A percentile compares a stretch with the other conserved stretches of the same genome.
phyloP scores from a whole-genome alignment of 2,113 vertebrate species.

The Chiloscyllium plagiosum region DNA sequence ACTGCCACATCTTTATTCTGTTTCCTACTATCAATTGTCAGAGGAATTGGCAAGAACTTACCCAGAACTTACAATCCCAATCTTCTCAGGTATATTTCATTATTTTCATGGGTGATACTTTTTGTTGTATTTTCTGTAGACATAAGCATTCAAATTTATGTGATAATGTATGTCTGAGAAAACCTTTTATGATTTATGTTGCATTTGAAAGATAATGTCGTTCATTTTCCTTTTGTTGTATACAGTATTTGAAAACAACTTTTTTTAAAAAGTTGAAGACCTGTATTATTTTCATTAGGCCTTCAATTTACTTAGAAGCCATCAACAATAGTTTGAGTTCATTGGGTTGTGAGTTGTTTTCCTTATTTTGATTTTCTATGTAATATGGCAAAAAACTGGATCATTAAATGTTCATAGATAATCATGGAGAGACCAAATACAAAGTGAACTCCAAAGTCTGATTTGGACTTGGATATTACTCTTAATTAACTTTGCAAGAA shows the following conservation, averaged over 20 bases:
- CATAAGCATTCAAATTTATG: not conserved
- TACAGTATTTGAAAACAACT: not conserved
- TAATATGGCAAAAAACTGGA: not conserved
- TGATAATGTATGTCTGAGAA: not conserved
- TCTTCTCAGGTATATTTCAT: constrained; percentile 81
- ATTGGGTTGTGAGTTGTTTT: not conserved
- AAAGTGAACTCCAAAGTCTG: not conserved
- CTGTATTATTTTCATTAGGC: not conserved
- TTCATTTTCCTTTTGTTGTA: not conserved
- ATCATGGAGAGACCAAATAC: no score
- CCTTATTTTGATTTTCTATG: not conserved
- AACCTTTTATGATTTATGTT: not conserved
- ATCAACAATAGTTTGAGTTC: not conserved
- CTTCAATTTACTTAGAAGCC: not conserved
- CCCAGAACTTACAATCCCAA: constrained; percentile 87
- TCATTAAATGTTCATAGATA: not conserved
- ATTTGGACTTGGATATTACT: not conserved
- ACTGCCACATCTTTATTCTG: constrained; percentile 88
- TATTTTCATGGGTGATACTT: not conserved
- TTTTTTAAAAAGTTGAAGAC: not conserved
- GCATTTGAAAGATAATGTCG: not conserved
- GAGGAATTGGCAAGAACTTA: constrained; percentile 93
- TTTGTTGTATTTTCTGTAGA: not conserved
- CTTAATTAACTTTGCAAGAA: not conserved
- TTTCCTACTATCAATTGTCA: constrained; percentile 92